Base-by-base conservation (phyloP, 2,113 vertebrate genomes). In the Pagrus major region DNA sequence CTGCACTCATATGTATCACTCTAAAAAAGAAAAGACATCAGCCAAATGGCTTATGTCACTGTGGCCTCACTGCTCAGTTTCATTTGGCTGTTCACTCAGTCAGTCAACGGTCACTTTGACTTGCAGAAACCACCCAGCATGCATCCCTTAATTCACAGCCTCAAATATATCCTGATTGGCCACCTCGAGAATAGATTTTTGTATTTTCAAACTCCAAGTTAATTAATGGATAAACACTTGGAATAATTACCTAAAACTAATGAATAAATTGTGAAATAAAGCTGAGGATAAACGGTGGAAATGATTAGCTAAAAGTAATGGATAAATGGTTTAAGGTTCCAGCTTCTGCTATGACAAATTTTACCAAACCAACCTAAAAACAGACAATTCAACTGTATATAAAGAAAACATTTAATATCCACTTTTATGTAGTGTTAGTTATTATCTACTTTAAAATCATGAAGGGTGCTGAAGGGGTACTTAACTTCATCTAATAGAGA, bases 401-500 rank as follows among this genome's bases (percentile, higher is more conserved):
- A 47, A n/a, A n/a, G n/a, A 72, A 47, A 8, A 27, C 6, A 33
- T 8, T 3, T n/a, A 47, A 12, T 65, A 31, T 46, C 20, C 37
- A 35, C n/a, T 49, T 67, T 59, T 5, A 39, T 49, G 41, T 29
- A 5, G 20, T 10, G 14, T 78, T n/a, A 63, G 25, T 55, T 79
- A 27, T 20, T 9, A 42, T 59, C 52, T 42, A 51, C 52, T 61
- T 66, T 58, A 52, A 60, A 59, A 35, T 44, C 29, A 27, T 61
- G 14, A 64, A 49, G 21, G 75, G 55, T n/a, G 27, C 37, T 35
- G 67, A 54, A 9, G 52, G 16, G 15, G 18, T 44, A 1, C 39
- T 60, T 60, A 21, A 52, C 49, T 44, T 64, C 55, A 35, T 76
- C 41, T 63, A 27, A 25, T 12, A 55, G 54, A 23, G 27, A 25